A percentile compares a stretch with the other conserved stretches of the same genome.
These are phyloP conservation scores for Antrozous pallidus DNA, from an alignment of 2,797 vertebrate species.

Conservation along the genomic window DNA sequence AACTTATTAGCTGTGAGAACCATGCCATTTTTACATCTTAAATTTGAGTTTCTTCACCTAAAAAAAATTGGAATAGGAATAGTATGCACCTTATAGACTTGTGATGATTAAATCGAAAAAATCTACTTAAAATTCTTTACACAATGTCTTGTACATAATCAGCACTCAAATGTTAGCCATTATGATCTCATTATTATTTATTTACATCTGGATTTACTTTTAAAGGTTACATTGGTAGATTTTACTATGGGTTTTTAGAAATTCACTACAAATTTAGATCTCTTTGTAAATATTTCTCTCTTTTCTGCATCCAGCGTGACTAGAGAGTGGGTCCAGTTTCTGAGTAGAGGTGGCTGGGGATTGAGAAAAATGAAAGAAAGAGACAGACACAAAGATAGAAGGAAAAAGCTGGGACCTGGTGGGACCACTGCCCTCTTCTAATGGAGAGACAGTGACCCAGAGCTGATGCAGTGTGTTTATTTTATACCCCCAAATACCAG, in stretches of 20 bases:
- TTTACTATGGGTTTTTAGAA: neutral
- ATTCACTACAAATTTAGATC: neutral
- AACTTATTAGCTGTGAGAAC: neutral
- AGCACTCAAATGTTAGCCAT: neutral
- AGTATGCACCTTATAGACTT: neutral
- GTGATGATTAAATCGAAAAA: neutral
- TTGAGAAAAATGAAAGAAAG: too few species aligned
- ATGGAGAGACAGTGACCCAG: too few species aligned
- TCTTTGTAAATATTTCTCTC: neutral
- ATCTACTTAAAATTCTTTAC: neutral
- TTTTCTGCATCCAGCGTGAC: too few species aligned
- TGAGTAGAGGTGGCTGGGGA: too few species aligned
- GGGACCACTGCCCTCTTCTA: too few species aligned
- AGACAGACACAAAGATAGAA: too few species aligned
- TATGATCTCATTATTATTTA: slow-evolving; percentile 2
- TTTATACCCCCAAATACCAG: too few species aligned
- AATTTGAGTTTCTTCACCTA: slow-evolving; percentile 36
- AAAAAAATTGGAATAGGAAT: neutral
- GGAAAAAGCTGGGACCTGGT: too few species aligned
- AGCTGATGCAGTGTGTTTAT: too few species aligned
- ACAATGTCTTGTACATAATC: neutral
- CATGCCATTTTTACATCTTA: neutral
- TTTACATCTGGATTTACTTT: neutral
- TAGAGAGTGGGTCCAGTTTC: too few species aligned
- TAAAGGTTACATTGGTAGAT: neutral